Conservation (phyloP, 2,797 vertebrate species). For the Sphenopsis melanotis region DNA sequence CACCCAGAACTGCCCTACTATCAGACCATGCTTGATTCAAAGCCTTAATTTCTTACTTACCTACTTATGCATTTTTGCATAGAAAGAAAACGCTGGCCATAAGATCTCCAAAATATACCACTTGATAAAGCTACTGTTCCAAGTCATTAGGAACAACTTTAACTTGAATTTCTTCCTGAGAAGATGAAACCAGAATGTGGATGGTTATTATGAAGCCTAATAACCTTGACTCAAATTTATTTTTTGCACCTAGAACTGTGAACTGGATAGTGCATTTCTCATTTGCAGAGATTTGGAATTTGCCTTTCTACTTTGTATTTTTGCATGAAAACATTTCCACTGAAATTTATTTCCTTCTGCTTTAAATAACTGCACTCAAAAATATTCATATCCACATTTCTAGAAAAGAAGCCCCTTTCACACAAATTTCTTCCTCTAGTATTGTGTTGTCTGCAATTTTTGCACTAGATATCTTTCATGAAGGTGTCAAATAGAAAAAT, state of each 20-base stretch:
- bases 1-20: neutral
- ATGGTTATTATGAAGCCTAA: neutral
- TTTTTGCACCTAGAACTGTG: neutral
- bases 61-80: neutral
- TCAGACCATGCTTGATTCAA: neutral
- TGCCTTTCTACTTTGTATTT: neutral
- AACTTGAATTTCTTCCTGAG: neutral
- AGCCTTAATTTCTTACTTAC: neutral
- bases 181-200: neutral
- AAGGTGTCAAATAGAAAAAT: neutral
- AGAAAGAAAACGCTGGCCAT: neutral
- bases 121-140: neutral
- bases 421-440: neutral
- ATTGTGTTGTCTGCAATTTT: neutral
- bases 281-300: neutral
- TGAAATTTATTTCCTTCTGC: neutral
- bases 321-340: neutral
- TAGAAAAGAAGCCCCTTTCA: neutral
- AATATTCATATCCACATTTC: neutral
- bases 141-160: neutral
- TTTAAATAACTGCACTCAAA: neutral
- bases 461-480: neutral
- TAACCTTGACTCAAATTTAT: neutral
- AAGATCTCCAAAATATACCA: neutral
- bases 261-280: neutral